Evolutionary conservation across 2,113 vertebrate genomes (phyloP).

Genomic region (Chloropsis cyanopogon): DNA sequence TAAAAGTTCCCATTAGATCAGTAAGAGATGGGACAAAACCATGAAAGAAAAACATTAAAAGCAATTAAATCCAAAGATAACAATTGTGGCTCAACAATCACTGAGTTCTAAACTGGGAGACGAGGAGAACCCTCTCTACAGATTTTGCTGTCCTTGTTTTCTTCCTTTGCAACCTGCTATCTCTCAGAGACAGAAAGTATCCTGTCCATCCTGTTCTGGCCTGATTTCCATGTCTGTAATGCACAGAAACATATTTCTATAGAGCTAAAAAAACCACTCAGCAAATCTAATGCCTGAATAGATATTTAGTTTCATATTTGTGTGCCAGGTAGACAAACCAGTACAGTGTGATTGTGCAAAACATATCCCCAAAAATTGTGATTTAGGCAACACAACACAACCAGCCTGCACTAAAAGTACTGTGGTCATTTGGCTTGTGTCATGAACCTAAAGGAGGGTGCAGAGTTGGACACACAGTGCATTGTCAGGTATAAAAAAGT

Average conservation of each 20-base stretch:
- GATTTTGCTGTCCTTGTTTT: neutral
- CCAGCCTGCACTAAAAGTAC: neutral
- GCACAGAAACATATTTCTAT: neutral
- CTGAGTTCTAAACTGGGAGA: neutral
- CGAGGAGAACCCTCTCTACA: neutral
- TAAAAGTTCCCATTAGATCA: constrained; percentile 4
- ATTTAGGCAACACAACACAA: neutral
- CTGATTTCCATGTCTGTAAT: neutral
- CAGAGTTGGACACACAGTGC: neutral
- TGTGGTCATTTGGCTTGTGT: neutral
- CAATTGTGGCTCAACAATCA: neutral
- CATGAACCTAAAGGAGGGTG: neutral
- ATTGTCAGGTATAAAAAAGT: neutral
- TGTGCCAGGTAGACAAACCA: neutral
- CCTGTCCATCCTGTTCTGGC: neutral
- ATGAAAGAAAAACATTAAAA: neutral
- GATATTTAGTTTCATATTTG: neutral
- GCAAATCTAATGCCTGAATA: neutral
- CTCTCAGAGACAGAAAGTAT: neutral
- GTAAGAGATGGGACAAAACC: neutral
- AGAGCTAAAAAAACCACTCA: neutral
- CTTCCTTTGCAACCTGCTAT: neutral
- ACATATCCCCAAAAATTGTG: fast-evolving
- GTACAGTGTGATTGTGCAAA: neutral
- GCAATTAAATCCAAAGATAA: neutral